Evolutionary conservation across 2,797 vertebrate genomes (phyloP).

Genomic region (Hemibagrus guttatus): DNA sequence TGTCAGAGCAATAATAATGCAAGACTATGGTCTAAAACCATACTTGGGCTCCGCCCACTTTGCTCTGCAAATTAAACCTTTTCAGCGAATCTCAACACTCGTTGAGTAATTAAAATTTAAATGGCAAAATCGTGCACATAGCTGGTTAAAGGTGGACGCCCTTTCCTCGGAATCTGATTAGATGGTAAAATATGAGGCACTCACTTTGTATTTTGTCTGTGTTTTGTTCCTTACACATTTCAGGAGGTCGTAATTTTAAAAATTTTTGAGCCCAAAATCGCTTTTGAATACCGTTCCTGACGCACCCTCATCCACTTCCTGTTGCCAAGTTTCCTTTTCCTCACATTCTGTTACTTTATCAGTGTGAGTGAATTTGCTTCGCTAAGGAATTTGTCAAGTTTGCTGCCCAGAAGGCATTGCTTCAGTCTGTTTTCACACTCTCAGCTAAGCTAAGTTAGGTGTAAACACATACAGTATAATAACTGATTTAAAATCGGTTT

Average conservation of each 20-base stretch:
- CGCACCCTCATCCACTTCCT: not conserved
- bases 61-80: not conserved
- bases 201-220: not conserved
- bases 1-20: not conserved
- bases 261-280: not conserved
- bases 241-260: not conserved
- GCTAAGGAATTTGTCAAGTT: not conserved
- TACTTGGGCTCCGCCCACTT: not conserved
- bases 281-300: not conserved
- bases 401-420: not conserved
- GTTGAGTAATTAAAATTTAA: not conserved
- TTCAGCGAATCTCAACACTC: too few species aligned
- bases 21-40: not conserved
- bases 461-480: not conserved
- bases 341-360: not conserved
- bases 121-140: constrained; percentile 14
- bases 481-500: not conserved
- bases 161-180: not conserved
- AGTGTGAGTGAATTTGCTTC: not conserved
- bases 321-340: not conserved
- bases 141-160: not conserved
- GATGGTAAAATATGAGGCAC: not conserved
- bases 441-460: not conserved
- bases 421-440: not conserved
- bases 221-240: not conserved